Evolutionary conservation across 2,888 invertebrate species (phyloP).

Genomic region (Meteorus cinctellus): DNA sequence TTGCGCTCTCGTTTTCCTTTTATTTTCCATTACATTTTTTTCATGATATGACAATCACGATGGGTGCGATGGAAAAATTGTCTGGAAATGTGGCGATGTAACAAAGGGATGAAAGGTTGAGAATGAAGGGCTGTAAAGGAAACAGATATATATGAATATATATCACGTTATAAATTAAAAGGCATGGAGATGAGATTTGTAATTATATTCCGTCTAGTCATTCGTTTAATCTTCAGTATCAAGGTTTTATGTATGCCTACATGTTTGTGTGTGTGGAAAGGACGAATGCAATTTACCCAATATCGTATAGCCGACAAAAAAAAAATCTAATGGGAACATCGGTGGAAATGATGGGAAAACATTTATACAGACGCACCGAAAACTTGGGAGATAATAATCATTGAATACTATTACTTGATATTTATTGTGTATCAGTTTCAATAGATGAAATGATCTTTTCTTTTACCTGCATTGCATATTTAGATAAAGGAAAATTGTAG

Average conservation of each 20-base stretch:
- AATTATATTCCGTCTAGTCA: slow-evolving; percentile 29
- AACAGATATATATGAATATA: slow-evolving; percentile 7
- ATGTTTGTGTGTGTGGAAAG: slow-evolving; percentile 53
- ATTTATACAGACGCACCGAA: slow-evolving; percentile 35
- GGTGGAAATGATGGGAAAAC: slow-evolving; percentile 41
- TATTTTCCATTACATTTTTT: not conserved
- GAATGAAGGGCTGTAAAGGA: not conserved
- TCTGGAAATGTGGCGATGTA: not conserved
- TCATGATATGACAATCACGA: not conserved
- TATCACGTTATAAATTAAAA: not conserved
- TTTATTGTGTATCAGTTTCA: not conserved
- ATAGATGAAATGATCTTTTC: too few species aligned
- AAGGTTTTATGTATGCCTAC: not conserved
- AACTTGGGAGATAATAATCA: slow-evolving; percentile 29
- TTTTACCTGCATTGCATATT: too few species aligned
- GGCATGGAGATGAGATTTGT: slow-evolving; percentile 1
- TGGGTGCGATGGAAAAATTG: not conserved
- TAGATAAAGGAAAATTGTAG: not conserved
- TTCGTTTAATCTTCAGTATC: slow-evolving; percentile 18
- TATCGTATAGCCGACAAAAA: slow-evolving; percentile 71
- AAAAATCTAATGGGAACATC: slow-evolving; percentile 63
- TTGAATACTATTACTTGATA: not conserved
- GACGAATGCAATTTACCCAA: slow-evolving; percentile 71
- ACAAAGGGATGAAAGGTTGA: not conserved
- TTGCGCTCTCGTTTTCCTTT: not conserved